phyloP scores from a whole-genome alignment of 2,797 vertebrate species.

The Odontamblyopus rebecca region DNA sequence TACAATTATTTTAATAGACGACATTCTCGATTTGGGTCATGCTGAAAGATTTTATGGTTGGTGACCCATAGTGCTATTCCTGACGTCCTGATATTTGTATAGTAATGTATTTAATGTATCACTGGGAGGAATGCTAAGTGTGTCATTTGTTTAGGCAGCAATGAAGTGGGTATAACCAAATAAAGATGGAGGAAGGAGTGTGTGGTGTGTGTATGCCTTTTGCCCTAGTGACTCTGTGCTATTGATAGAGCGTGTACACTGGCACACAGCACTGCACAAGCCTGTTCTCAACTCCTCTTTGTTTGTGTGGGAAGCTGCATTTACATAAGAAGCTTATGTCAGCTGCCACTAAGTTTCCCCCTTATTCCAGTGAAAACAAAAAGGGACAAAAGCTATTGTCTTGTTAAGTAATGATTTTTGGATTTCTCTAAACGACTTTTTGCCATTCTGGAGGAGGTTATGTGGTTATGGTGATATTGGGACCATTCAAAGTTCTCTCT shows the following conservation, averaged over 20 bases:
- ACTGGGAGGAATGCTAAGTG: constrained; percentile 45
- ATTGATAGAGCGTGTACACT: constrained; percentile 57
- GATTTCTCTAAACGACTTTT: constrained; percentile 72
- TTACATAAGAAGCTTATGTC: constrained; percentile 86
- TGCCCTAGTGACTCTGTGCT: constrained; percentile 57
- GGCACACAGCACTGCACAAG: constrained; percentile 45
- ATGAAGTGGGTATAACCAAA: constrained; percentile 62
- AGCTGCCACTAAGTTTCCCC: constrained; percentile 68
- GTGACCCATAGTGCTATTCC: background rate
- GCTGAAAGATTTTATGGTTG: background rate
- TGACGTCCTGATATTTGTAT: constrained; percentile 25
- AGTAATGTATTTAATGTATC: constrained; percentile 33
- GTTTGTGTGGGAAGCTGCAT: constrained; percentile 80
- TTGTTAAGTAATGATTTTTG: constrained; percentile 81
- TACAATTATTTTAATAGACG: no score
- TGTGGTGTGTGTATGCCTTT: constrained; percentile 46
- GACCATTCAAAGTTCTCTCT: constrained; percentile 29
- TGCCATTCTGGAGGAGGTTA: constrained; percentile 51
- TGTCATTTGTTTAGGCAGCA: constrained; percentile 61
- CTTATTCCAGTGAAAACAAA: constrained; percentile 76
- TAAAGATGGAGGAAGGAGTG: constrained; percentile 43
- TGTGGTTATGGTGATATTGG: constrained; percentile 39
- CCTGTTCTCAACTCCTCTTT: constrained; percentile 80
- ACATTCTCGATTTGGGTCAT: background rate
- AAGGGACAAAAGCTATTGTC: constrained; percentile 81